phyloP scores from a whole-genome alignment of 2,113 vertebrate species.

The Microtus ochrogaster region DNA sequence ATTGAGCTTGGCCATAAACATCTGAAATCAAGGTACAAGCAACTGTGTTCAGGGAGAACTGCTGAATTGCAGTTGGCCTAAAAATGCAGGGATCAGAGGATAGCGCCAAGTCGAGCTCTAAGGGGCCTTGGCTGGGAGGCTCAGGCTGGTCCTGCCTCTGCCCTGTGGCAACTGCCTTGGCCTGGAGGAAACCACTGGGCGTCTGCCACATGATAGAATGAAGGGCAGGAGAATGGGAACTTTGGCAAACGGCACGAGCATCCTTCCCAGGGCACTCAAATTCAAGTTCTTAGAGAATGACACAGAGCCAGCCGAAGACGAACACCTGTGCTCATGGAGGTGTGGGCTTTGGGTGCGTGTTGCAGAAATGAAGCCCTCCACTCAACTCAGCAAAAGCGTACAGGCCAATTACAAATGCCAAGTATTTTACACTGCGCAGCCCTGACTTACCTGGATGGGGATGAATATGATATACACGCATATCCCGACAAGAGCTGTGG shows the following conservation, averaged over 20 bases:
- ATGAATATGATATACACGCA: conserved; percentile 84
- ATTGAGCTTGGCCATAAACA: conserved; percentile 85
- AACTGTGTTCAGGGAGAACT: not conserved
- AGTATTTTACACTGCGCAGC: not conserved
- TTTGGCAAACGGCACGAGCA: not conserved
- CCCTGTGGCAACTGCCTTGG: not conserved
- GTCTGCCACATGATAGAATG: not conserved
- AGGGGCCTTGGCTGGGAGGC: not conserved
- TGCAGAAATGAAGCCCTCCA: not conserved
- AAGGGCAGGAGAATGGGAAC: not conserved
- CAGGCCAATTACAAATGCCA: not conserved
- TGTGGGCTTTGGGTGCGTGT: not conserved
- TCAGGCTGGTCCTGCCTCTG: not conserved
- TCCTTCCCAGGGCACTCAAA: not conserved
- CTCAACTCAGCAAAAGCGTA: rapidly evolving
- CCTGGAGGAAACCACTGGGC: not conserved
- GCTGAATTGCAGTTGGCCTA: not conserved
- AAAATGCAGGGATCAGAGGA: not conserved
- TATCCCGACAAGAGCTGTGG: conserved; percentile 87
- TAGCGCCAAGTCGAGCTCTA: not conserved
- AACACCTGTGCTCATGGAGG: not conserved
- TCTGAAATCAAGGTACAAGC: conserved; percentile 81
- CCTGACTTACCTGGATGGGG: conserved; percentile 86
- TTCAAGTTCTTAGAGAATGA: not conserved
- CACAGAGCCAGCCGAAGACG: not conserved